Conservation (phyloP, 2,113 vertebrate genomes). For the Bucco capensis region DNA sequence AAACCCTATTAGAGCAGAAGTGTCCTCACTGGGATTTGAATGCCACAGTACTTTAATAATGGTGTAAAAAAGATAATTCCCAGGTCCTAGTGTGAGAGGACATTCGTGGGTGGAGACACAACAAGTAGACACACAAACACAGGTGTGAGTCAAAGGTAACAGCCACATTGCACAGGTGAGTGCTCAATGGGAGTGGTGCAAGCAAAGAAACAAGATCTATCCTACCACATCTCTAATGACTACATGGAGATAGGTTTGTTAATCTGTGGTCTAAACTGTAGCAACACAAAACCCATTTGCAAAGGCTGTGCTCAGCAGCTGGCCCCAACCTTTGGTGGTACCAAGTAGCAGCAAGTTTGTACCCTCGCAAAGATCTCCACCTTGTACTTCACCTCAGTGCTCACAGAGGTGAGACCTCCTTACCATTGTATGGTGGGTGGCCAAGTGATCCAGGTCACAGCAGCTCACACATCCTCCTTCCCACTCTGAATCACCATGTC, state of each 20-base stretch:
- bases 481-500: rapidly evolving
- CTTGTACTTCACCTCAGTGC: not conserved
- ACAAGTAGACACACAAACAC: not conserved
- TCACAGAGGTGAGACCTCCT: not conserved
- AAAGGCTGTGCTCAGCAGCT: not conserved
- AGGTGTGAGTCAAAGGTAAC: not conserved
- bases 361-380: not conserved
- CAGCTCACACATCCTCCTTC: not conserved
- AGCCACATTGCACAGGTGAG: not conserved
- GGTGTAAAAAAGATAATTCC: not conserved
- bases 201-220: not conserved
- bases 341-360: not conserved
- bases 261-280: not conserved
- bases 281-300: not conserved
- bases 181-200: not conserved
- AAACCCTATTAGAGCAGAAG: not conserved
- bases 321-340: not conserved
- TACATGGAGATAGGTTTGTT: not conserved
- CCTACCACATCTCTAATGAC: not conserved
- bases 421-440: too few species aligned
- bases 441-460: rapidly evolving
- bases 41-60: not conserved
- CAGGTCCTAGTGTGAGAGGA: not conserved
- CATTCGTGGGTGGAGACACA: not conserved
- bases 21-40: not conserved